Evolutionary conservation across 2,113 vertebrate genomes (phyloP), one percentile per base, ranked within the genome.

Genomic region (Poeciliopsis retropinna): DNA sequence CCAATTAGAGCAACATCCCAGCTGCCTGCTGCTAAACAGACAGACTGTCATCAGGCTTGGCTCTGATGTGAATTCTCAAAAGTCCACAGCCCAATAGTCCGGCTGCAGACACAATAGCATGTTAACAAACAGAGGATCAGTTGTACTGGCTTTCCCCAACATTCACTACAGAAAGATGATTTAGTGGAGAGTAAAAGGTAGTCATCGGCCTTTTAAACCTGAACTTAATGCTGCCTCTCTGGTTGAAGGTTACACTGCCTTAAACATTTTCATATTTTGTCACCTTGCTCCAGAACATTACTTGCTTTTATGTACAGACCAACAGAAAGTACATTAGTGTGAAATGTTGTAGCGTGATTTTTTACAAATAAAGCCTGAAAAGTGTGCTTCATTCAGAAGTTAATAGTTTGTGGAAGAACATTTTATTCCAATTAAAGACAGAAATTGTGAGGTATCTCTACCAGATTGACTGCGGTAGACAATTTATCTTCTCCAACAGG

Each of bases 1-100:
- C 89, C 89, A 94, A 91, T 92, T 92, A 92, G 79, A 73, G 81
- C 76, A 72, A 70, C 71, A 64, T 89, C 89, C 87, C 88, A 83
- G 81, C 63, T 76, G 90, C 82, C 77, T 28, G 34, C 79, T 44
- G 82, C 87, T 88, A 90, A 89, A 87, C 70, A 88, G 88, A 89
- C 90, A 75, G 80, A 76, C 92, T 89, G 89, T 91, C 91, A 91
- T 89, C 90, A 78, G 60, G 79, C 79, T 34, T 14, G 76, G 75
- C 75, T 76, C 85, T 64, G 75, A 82, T 80, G 85, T 75, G 75
- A 84, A 90, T 85, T 87, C 91, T 92, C 88, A 80, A 74, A 84
- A 84, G 90, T 87, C 84, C 80, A 54, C 78, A 83, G 85, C 76
- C 87, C 78, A 61, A 79, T 64, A 78, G 66, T 0, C 73, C 78